Conservation (phyloP, 2,888 invertebrate species). For the Dynastes grantii region DNA sequence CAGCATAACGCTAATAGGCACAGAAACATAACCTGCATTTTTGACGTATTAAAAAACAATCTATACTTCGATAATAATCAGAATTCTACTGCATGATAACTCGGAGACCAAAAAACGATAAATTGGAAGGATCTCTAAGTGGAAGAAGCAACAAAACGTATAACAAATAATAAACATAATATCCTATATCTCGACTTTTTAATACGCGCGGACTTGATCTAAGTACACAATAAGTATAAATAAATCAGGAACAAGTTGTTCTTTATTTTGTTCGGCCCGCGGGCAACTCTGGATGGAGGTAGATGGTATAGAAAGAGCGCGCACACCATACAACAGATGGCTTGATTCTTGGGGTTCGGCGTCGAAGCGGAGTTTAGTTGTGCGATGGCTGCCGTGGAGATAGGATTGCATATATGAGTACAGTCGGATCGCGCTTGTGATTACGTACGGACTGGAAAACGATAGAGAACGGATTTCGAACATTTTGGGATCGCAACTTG, state of each 20-base stretch:
- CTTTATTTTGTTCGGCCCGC: slow-evolving; percentile 63
- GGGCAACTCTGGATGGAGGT: slow-evolving; percentile 44
- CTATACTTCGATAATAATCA: no score
- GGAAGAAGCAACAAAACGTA: no score
- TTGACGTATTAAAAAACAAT: no score
- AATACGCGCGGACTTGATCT: slow-evolving; percentile 38
- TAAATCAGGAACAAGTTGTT: slow-evolving; percentile 65
- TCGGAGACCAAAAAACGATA: no score
- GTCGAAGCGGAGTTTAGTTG: slow-evolving; percentile 55
- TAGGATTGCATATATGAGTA: slow-evolving; percentile 49
- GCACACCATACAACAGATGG: slow-evolving; percentile 56
- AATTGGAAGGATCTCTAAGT: no score
- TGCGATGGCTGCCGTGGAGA: slow-evolving; percentile 54
- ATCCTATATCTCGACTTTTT: slow-evolving; percentile 42
- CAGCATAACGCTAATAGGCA: no score
- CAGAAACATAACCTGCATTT: no score
- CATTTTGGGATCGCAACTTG: slow-evolving; percentile 8
- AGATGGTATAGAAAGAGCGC: slow-evolving; percentile 49
- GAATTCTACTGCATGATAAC: no score
- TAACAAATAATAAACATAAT: slow-evolving; percentile 25
- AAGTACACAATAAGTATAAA: slow-evolving; percentile 58
- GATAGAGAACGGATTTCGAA: neutral
- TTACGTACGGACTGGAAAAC: slow-evolving; percentile 37
- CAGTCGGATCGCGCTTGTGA: slow-evolving; percentile 49
- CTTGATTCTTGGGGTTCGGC: slow-evolving; percentile 52